Conservation (phyloP, 2,797 vertebrate species). For the Parauchenoglanis ngamensis region DNA sequence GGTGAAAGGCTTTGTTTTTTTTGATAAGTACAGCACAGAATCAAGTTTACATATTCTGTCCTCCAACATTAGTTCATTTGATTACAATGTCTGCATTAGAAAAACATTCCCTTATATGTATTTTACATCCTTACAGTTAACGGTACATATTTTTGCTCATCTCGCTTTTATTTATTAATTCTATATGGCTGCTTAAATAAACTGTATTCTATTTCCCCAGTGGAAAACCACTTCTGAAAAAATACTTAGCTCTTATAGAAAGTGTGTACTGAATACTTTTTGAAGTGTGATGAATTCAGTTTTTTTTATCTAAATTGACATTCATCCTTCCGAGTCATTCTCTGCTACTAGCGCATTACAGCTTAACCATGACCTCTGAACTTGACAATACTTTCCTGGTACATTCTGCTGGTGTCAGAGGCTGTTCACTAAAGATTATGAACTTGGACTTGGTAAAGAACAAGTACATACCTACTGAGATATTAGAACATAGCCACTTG, state of each 20-base stretch:
- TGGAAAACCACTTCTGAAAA: conserved; percentile 1
- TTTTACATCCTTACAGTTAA: conserved; percentile 9
- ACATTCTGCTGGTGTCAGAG: conserved; percentile 2
- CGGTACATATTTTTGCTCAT: conserved; percentile 8
- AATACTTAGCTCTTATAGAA: conserved; percentile 20
- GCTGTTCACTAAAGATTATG: conserved; percentile 19
- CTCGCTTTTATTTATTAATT: neutral
- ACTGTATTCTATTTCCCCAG: neutral
- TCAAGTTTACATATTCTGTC: neutral
- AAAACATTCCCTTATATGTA: conserved; percentile 8
- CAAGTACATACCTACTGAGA: neutral
- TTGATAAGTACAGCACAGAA: neutral
- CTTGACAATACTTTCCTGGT: conserved; percentile 18
- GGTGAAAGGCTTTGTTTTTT: conserved; percentile 18
- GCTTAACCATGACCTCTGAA: conserved; percentile 6
- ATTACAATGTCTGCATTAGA: neutral
- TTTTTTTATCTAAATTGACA: neutral
- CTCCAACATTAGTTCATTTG: conserved; percentile 12
- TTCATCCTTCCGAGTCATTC: neutral
- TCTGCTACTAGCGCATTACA: conserved; percentile 9
- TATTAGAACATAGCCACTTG: neutral
- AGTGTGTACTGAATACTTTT: conserved; percentile 4
- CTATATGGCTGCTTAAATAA: conserved; percentile 12
- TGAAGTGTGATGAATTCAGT: neutral
- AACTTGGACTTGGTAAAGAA: neutral